phyloP scores from a whole-genome alignment of 2,888 invertebrate genomes.

The Ectemnius cavifrons region DNA sequence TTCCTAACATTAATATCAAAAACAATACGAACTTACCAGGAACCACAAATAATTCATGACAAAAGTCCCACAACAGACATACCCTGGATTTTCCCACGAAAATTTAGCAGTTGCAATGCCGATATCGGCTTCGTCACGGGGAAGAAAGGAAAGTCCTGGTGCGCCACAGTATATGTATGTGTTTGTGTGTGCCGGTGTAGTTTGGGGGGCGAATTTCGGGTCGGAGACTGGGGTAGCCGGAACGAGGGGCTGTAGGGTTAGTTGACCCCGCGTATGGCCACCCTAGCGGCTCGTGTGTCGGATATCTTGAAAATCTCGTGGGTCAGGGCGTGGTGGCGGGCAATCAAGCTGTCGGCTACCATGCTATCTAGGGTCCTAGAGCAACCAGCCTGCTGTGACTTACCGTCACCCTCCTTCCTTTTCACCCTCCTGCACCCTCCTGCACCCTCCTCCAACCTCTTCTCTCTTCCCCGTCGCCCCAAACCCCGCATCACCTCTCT shows the following conservation, averaged over 20 bases:
- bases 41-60: too few species aligned
- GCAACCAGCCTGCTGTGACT: constrained; percentile 16
- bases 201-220: background rate
- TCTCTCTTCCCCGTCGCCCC: too few species aligned
- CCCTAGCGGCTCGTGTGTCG: constrained; percentile 49
- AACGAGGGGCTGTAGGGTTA: constrained; percentile 52
- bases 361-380: constrained; percentile 11
- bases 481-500: background rate
- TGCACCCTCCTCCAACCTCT: background rate
- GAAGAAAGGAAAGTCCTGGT: background rate
- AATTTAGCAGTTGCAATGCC: too few species aligned
- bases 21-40: too few species aligned
- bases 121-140: constrained; percentile 17
- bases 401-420: constrained; percentile 12
- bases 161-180: background rate
- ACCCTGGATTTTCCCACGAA: too few species aligned
- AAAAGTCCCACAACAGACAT: too few species aligned
- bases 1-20: too few species aligned
- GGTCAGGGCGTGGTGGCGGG: constrained; percentile 61
- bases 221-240: constrained; percentile 21
- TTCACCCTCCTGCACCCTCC: background rate
- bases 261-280: constrained; percentile 52
- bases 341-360: constrained; percentile 50
- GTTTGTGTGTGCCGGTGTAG: constrained; percentile 24
- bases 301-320: constrained; percentile 64